Evolutionary conservation across 53 echinoderm and acorn worm genomes (phyloP), one percentile per base, ranked within the genome.

Genomic region (Holothuria scabra): DNA sequence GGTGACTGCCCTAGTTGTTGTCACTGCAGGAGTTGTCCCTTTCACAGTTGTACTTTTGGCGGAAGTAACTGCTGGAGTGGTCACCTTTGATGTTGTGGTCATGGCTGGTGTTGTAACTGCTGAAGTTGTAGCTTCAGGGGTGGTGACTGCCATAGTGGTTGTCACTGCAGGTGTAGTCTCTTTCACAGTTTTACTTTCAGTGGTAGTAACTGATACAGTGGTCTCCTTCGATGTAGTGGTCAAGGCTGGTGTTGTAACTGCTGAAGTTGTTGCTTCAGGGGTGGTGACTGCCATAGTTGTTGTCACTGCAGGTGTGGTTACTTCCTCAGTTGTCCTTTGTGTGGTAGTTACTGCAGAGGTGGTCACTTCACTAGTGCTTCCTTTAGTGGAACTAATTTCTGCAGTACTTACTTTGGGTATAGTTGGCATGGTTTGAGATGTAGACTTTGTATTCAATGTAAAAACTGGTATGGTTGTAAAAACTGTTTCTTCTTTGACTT

Each of bases 211-310:
- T 74, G 74, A 7, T 67, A 69, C 31, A 24, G 74, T 37, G 0
- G 57, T 68, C 22, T 16, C 24, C 23, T 67, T 84, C 0, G 68
- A 44, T 33, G 67, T 23, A n/a, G 69, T 84, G 19, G 88, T 88
- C 18, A 71, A 57, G 8, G 65, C 65, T 12, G 83, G 75, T 65
- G 86, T 55, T 22, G 86, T 76, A 8, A 84, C 72, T 21, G 74
- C 72, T 33, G 49, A 21, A n/a, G 72, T 85, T 35, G 74, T 72
- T 14, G 66, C 57, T 23, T 41, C 76, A 37, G 74, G 83, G 48
- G 84, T 84, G 25, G 68, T 84, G 20, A 68, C 69, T 28, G 55
- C 14, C 19, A n/a, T 10, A 61, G 7, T 41, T 8, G 41, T 41
- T 41, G 41, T 41, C 7, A 62, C 24, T 56, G 38, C 67, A 0